Conservation (phyloP, 2,113 vertebrate genomes). For the Harpagus bidentatus region DNA sequence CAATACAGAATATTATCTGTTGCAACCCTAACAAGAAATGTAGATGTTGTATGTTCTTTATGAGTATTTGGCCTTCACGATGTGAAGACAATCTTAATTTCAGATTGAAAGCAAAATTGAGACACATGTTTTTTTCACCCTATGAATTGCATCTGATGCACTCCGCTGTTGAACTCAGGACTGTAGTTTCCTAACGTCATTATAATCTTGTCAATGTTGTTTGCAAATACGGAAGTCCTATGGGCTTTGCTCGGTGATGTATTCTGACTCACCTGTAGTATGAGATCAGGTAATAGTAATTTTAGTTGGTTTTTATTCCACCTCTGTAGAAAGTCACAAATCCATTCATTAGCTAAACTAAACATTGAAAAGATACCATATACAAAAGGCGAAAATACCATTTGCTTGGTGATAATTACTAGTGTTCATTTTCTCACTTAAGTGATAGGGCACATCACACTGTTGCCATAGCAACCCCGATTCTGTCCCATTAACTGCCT, state of each 20-base stretch:
- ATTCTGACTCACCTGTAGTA: neutral
- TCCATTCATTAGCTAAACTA: slow-evolving; percentile 35
- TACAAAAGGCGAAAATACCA: slow-evolving; percentile 54
- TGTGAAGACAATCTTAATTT: neutral
- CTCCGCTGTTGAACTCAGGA: neutral
- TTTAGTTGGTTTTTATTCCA: neutral
- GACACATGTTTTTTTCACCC: neutral
- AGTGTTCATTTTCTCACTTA: slow-evolving; percentile 65
- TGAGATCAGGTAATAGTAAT: neutral
- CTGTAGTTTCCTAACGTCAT: neutral
- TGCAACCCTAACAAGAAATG: neutral
- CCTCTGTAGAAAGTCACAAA: neutral
- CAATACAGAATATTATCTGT: neutral
- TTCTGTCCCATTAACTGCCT: slow-evolving; percentile 72
- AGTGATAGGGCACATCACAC: slow-evolving; percentile 56
- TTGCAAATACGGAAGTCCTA: neutral
- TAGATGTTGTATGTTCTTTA: neutral
- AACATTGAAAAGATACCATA: neutral
- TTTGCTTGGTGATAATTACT: slow-evolving; percentile 73
- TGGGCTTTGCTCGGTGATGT: neutral
- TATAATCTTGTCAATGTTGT: neutral
- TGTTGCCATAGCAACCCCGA: slow-evolving; percentile 78
- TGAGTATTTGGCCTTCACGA: neutral
- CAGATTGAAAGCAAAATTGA: neutral
- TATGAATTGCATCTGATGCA: neutral